These are phyloP conservation scores for Drepanosiphum platanoidis DNA, from an alignment of 2,888 invertebrate species.

Conservation along the genomic window DNA sequence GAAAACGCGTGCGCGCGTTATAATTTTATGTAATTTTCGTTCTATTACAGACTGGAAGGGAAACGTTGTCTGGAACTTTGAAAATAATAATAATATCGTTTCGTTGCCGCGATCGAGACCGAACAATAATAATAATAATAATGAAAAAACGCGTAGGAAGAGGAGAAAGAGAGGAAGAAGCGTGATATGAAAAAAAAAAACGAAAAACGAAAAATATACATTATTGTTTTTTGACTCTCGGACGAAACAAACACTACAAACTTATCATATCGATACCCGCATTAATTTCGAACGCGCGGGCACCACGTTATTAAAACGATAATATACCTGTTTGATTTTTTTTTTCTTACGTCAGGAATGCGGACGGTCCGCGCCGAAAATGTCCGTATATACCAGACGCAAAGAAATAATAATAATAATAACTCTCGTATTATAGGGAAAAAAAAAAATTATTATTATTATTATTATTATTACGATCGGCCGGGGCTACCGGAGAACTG, in stretches of 20 bases:
- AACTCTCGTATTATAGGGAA: constrained; percentile 27
- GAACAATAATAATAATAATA: neutral
- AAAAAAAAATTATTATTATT: constrained; percentile 28
- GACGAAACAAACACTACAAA: neutral
- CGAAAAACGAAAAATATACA: neutral
- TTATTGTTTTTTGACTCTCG: constrained; percentile 3
- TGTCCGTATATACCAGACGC: constrained; percentile 14
- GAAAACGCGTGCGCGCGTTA: constrained; percentile 3
- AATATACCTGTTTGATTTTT: constrained; percentile 43
- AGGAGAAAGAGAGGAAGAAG: neutral
- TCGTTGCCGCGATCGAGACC: neutral
- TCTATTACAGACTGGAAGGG: constrained; percentile 5
- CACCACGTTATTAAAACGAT: constrained; percentile 35
- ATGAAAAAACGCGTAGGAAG: neutral
- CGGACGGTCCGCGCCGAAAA: constrained; percentile 48
- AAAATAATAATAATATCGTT: constrained; percentile 19
- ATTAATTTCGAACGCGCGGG: constrained; percentile 21
- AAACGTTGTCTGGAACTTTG: constrained; percentile 4
- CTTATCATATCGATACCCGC: neutral
- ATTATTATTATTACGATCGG: constrained; percentile 42
- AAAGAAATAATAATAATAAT: constrained; percentile 34
- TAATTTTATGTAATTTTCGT: neutral
- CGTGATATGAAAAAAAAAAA: neutral
- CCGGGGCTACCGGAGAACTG: constrained; percentile 49
- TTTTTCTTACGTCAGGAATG: constrained; percentile 29